Evolutionary conservation across 2,113 vertebrate species (phyloP).

Genomic region (Rutilus rutilus): DNA sequence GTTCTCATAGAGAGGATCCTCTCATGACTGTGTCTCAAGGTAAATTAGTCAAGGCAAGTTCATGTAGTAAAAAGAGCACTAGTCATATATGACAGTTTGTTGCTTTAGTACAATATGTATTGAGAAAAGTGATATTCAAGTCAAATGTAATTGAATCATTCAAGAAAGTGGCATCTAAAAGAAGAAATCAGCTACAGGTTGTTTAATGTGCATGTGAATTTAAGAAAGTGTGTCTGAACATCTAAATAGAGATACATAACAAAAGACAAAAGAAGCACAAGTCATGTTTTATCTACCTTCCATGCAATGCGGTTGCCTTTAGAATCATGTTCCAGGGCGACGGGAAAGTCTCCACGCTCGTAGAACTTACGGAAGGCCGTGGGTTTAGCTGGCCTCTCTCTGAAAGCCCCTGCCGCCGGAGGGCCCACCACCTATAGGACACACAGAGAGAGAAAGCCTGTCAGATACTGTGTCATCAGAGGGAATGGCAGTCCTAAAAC

Average conservation of each 20-base stretch:
- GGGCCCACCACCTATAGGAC: slow-evolving; percentile 85
- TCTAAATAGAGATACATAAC: neutral
- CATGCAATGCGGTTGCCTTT: slow-evolving; percentile 90
- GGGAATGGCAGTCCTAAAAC: slow-evolving; percentile 1
- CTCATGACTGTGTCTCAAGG: neutral
- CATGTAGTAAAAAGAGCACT: neutral
- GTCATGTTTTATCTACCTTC: slow-evolving; percentile 82
- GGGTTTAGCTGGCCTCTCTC: slow-evolving; percentile 82
- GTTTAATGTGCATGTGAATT: neutral
- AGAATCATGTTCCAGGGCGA: slow-evolving; percentile 83
- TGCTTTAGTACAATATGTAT: neutral
- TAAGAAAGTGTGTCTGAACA: neutral
- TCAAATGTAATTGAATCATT: neutral
- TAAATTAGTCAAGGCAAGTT: neutral
- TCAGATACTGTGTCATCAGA: slow-evolving; percentile 20
- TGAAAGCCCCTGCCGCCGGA: slow-evolving; percentile 85
- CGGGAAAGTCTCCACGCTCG: slow-evolving; percentile 89
- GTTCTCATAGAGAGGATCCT: too few relatives aligned
- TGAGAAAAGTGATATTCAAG: too few relatives aligned
- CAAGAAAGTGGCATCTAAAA: neutral
- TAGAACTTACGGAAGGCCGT: slow-evolving; percentile 91
- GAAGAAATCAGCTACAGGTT: neutral
- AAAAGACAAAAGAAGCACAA: neutral
- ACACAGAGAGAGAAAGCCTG: neutral
- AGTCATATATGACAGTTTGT: neutral